Evolutionary conservation across 2,113 vertebrate species (phyloP).

Genomic region (Rhagologus leucostigma): DNA sequence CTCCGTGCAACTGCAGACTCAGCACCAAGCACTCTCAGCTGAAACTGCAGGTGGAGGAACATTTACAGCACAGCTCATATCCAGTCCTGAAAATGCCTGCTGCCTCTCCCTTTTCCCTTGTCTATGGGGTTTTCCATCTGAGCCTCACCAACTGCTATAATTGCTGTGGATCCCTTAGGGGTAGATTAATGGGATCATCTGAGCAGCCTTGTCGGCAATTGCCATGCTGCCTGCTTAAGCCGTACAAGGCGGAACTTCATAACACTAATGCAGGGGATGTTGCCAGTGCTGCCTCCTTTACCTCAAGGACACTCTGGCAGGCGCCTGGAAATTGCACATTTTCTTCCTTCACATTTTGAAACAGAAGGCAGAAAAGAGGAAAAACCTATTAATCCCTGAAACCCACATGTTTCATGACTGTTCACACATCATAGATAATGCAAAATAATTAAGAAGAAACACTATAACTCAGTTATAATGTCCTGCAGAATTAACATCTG

Average conservation of each 20-base stretch:
- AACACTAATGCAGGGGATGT: not conserved
- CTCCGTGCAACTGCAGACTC: conserved; percentile 26
- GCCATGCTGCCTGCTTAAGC: not conserved
- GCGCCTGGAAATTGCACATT: not conserved
- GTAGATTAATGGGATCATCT: conserved; percentile 33
- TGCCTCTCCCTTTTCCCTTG: not conserved
- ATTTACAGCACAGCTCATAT: not conserved
- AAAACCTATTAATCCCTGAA: not conserved
- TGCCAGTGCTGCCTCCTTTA: not conserved
- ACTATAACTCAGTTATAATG: not conserved
- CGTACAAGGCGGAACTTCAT: not conserved
- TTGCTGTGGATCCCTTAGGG: conserved; percentile 30
- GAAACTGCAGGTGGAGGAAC: conserved; percentile 71
- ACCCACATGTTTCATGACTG: not conserved
- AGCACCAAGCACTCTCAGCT: conserved; percentile 36
- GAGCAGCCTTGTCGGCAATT: not conserved
- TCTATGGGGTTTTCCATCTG: conserved; percentile 35
- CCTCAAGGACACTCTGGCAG: not conserved
- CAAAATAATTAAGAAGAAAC: not conserved
- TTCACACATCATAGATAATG: not conserved
- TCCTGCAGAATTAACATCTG: not conserved
- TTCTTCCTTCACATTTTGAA: not conserved
- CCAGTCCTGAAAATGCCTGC: conserved; percentile 29
- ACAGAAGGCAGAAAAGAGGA: not conserved
- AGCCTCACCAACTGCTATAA: conserved; percentile 17